Percentiles rank a stretch among this genome's conserved stretches.
phyloP scores from a whole-genome alignment of 2,113 vertebrate genomes.

The Stictonetta naevosa region DNA sequence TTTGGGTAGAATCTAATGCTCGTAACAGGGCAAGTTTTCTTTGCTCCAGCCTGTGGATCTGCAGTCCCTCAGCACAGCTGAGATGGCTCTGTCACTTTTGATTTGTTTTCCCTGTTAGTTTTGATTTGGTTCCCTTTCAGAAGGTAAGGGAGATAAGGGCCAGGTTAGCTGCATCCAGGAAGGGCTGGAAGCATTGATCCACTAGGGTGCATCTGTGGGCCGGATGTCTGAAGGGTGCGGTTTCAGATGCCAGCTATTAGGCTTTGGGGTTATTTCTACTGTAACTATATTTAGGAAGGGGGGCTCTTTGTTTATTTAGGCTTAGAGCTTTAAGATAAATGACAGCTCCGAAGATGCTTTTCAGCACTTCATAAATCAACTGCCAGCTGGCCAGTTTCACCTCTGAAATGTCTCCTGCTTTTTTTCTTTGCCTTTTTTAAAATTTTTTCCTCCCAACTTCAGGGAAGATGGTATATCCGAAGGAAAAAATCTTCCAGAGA shows the following conservation, averaged over 20 bases:
- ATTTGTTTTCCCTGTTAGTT: background rate
- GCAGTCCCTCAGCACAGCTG: background rate
- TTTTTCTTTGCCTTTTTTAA: background rate
- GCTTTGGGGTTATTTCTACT: constrained; percentile 72
- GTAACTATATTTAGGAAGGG: constrained; percentile 71
- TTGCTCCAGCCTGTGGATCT: background rate
- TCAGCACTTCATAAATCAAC: constrained; percentile 86
- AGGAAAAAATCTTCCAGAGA: background rate
- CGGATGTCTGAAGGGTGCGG: background rate
- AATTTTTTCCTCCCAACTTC: background rate
- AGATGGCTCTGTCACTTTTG: background rate
- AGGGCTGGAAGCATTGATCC: background rate
- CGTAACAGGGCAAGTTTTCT: accelerated
- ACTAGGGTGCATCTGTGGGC: constrained; percentile 74
- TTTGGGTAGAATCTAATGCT: no score
- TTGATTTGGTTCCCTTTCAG: background rate
- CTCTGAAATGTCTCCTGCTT: constrained; percentile 60
- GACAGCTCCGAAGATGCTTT: constrained; percentile 83
- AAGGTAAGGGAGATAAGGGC: background rate
- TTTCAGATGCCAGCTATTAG: background rate
- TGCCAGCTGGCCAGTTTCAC: constrained; percentile 70
- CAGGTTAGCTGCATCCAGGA: background rate
- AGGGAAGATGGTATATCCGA: background rate
- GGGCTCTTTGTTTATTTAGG: constrained; percentile 83
- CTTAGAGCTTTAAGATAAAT: constrained; percentile 82